Base-by-base conservation (phyloP, 2,888 invertebrate genomes). In the Dolichomitus sp. region DNA sequence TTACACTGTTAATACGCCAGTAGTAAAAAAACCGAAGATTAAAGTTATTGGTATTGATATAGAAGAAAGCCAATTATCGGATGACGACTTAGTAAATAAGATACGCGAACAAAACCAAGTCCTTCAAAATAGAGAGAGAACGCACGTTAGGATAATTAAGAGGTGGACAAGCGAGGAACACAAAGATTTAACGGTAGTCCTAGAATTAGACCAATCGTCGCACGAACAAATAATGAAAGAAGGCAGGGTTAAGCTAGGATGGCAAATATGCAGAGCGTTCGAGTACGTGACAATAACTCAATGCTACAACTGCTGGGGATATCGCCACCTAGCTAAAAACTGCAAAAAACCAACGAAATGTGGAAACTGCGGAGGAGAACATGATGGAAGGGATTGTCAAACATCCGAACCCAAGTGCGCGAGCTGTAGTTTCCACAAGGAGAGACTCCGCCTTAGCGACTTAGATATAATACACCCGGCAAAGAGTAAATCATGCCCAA, bases 291-390 rank as follows among this genome's bases (percentile, higher is more conserved):
- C 57, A 19, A 50, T 82, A 12, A 68, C 57, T n/a, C 50, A 79
- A 68, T 79, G 79, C 61, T 82, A 42, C 52, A 82, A 82, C 52
- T 77, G 77, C 14, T 77, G 70, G 77, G 69, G 77, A 11, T 77
- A n/a, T 33, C 33, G 59, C 59, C 79, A 82, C 45, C 37, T 70
- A 42, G 80, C 83, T 11, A 83, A 80, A 19, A 80, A 83, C 40
- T 75, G 80, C 30, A 80, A 30, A 11, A 80, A 65, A 63, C 54
- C 70, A 37, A 66, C 52, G 19, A 59, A 45, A 1, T 83, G 80
- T 48, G 40, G 65, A 6, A 70, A 70, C 75, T 80, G 80, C 75
- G 69, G 74, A 9, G 75, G 54, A 0, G 48, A 75, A 33, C 83
- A 83, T 42, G 42, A 61, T 2, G 52, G 33, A 52, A 80, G n/a